Base-by-base conservation (phyloP, 2,797 vertebrate species). In the Cuculus canorus region DNA sequence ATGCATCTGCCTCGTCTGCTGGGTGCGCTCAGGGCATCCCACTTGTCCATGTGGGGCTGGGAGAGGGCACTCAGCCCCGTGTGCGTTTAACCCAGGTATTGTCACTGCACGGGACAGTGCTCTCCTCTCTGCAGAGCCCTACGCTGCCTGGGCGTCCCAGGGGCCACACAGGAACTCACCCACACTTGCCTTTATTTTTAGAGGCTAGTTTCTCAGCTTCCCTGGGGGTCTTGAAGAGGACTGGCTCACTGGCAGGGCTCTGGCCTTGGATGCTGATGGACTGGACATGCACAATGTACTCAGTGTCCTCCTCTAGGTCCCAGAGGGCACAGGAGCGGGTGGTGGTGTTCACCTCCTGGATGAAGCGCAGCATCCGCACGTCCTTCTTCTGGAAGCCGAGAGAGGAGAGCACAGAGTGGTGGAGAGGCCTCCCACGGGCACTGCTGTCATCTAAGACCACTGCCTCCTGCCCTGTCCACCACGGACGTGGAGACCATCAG, bases 301-400 rank as follows among this genome's bases (percentile, higher is more conserved):
- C 99, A 0, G 99, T 99, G 97, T 99, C 99, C 97, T 99, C 98
- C 80, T 99, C 99, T 97, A 99, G 98, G 95, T 99, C 99, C 99
- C 99, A 99, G 92, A 99, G 97, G 72, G 98, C 98, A 78, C 99
- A 99, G 14, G 99, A 99, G 95, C 98, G 99, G 7, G 99, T 99
- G 97, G 99, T 99, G 94, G 99, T 99, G 98, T 99, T 99, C 96
- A 99, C 99, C 91, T 99, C 99, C 98, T 99, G 99, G 98, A 99
- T 99, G 98, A 99, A 99, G 86, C 99, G 98, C 97, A 99, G 97
- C 99, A 99, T 99, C 92, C 98, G 98, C 56, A 99, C 99, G 12
- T 99, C 99, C 97, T 99, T 99, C 96, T 99, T 99, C 99, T 99
- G 96, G 91, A 96, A 97, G 94, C 90, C 96, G 81, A 96, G 95